These are phyloP conservation scores for Indicator indicator DNA, from an alignment of 2,113 vertebrate genomes.

Conservation along the genomic window DNA sequence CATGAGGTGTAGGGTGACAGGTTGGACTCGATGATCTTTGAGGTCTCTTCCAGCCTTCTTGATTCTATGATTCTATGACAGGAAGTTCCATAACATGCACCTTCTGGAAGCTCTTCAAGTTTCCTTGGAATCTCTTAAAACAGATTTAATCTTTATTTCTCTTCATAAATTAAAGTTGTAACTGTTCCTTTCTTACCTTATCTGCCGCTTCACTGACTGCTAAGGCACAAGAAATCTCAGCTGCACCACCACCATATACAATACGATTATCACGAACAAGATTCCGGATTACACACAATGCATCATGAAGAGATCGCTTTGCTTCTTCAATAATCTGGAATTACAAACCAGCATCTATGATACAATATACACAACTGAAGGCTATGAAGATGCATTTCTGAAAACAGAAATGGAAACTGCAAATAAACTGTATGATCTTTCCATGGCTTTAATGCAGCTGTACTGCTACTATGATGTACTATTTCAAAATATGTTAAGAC, in stretches of 20 bases:
- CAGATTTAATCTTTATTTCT: background rate
- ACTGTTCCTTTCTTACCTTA: conserved; percentile 79
- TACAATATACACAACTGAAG: background rate
- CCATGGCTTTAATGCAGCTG: background rate
- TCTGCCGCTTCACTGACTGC: conserved; percentile 93
- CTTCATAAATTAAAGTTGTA: background rate
- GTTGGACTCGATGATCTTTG: too few relatives aligned
- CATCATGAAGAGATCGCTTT: conserved; percentile 95
- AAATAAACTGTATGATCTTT: background rate
- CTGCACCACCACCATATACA: conserved; percentile 94
- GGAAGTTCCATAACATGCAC: background rate
- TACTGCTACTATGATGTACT: background rate
- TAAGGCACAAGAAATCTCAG: conserved; percentile 93
- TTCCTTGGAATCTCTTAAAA: background rate
- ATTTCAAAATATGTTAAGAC: background rate
- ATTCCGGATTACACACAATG: conserved; percentile 95
- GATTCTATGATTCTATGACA: too few relatives aligned
- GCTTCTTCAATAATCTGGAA: conserved; percentile 95
- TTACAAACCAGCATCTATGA: fast-evolving
- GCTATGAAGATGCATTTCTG: background rate
- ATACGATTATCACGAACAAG: conserved; percentile 92
- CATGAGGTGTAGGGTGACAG: too few relatives aligned
- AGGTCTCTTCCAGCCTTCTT: too few relatives aligned
- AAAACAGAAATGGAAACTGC: background rate
- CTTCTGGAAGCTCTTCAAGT: background rate